Percentiles rank a stretch among this genome's conserved stretches.
These are phyloP conservation scores for Pholis gunnellus DNA, from an alignment of 2,113 vertebrate genomes.

Conservation along the genomic window DNA sequence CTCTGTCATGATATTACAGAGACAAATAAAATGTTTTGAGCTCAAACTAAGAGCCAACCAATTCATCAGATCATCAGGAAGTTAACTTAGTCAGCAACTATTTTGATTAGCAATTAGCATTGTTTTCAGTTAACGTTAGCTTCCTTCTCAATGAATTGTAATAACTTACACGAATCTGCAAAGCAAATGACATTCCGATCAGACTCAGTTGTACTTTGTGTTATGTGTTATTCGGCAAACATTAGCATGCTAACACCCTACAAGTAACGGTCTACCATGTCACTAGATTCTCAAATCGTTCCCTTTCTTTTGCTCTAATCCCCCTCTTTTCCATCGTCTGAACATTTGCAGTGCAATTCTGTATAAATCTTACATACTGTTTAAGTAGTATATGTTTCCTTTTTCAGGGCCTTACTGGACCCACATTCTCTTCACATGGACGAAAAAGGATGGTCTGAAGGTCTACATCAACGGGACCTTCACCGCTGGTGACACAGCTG, in stretches of 20 bases:
- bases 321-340: too few species aligned
- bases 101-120: not conserved
- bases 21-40: not conserved
- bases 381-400: not conserved
- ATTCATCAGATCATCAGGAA: not conserved
- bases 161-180: not conserved
- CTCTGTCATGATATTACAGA: not conserved
- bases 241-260: not conserved
- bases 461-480: slow-evolving; percentile 93
- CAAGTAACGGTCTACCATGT: not conserved
- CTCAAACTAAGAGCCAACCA: not conserved
- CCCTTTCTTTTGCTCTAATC: not conserved
- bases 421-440: slow-evolving; percentile 95
- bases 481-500: slow-evolving; percentile 79
- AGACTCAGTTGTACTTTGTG: not conserved
- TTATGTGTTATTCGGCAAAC: not conserved
- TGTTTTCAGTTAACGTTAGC: not conserved
- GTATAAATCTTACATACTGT: not conserved
- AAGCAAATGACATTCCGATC: not conserved
- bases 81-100: not conserved
- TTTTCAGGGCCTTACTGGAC: slow-evolving; percentile 92
- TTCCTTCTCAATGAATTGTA: not conserved
- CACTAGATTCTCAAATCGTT: not conserved
- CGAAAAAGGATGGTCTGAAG: slow-evolving; percentile 87
- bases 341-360: not conserved